Conservation (phyloP, 1,140 invertebrate genomes). For the Lordiphosa collinella region DNA sequence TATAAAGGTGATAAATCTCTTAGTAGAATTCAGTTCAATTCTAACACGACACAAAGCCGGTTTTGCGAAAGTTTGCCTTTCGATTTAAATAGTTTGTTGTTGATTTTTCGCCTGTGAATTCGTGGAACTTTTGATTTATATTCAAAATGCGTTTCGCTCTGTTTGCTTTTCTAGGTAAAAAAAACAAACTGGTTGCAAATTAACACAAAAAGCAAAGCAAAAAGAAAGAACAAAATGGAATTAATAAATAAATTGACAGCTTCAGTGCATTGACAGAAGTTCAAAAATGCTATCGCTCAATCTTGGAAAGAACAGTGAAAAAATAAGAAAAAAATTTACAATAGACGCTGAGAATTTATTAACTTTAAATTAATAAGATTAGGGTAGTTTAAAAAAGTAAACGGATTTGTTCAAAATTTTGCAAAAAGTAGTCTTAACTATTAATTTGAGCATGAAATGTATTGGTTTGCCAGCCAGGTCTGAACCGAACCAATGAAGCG, state of each 20-base stretch:
- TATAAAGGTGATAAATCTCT: slow-evolving; percentile 74
- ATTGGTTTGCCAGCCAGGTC: too few relatives aligned
- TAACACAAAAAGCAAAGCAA: neutral
- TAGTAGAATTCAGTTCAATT: slow-evolving; percentile 61
- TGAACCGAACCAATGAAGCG: too few relatives aligned
- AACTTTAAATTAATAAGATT: too few relatives aligned
- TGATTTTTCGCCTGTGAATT: slow-evolving; percentile 19
- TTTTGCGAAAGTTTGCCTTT: slow-evolving; percentile 23
- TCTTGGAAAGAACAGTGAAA: too few relatives aligned
- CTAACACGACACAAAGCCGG: slow-evolving; percentile 58
- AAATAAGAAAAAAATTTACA: too few relatives aligned
- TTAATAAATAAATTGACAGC: neutral
- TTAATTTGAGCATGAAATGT: too few relatives aligned
- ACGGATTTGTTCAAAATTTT: too few relatives aligned
- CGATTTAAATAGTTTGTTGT: neutral
- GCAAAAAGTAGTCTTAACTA: too few relatives aligned
- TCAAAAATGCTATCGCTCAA: too few relatives aligned
- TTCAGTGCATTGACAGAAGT: too few relatives aligned
- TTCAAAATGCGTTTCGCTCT: slow-evolving; percentile 65
- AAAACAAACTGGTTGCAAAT: slow-evolving; percentile 6
- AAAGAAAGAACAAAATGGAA: neutral
- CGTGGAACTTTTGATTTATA: slow-evolving; percentile 42
- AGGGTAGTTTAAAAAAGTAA: too few relatives aligned
- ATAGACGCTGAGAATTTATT: too few relatives aligned
- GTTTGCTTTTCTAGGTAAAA: slow-evolving; percentile 62